Base-by-base conservation (phyloP, 2,888 invertebrate genomes). In the Sphinx pinastri region DNA sequence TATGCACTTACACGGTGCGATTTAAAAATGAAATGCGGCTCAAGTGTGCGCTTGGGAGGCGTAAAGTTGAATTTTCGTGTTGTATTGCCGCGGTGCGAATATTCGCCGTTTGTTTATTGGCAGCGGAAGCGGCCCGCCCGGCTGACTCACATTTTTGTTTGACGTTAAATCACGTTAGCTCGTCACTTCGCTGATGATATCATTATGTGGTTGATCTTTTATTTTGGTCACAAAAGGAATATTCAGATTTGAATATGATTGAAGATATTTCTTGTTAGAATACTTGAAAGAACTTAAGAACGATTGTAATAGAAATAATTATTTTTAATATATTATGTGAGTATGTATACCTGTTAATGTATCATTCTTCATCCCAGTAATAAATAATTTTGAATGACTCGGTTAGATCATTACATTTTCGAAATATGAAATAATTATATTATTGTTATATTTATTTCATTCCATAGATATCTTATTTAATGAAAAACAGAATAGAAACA, bases 11-110 rank as follows among this genome's bases (percentile, higher is more conserved):
- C 82, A 76, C 85, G 87, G 92, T 89, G 88, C 85, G 90, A 87
- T 90, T 92, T 90, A 91, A 94, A 93, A 93, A 93, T 91, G 88
- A 92, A 93, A 94, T 91, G 90, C 80, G 79, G 77, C 78, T 82
- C 79, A 84, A 92, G 81, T 81, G 84, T 83, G 81, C 92, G 78
- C 87, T 83, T 84, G 93, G 93, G 94, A 92, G 84, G 79, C 78
- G 85, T 93, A 88, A 91, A 91, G 81, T 90, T 89, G 84, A 89
- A 87, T 90, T 88, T 92, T 83, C 92, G 87, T 77, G 83, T 83
- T 84, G 85, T 88, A 90, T 89, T 87, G 87, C 82, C 81, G 88
- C 83, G 88, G 90, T 91, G 85, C 82, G 86, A 89, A 88, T 90
- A 88, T 88, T 91, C 88, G 86, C 89, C 88, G 88, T 89, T 87